phyloP scores from a whole-genome alignment of 2,797 vertebrate genomes.

The Champsocephalus gunnari region DNA sequence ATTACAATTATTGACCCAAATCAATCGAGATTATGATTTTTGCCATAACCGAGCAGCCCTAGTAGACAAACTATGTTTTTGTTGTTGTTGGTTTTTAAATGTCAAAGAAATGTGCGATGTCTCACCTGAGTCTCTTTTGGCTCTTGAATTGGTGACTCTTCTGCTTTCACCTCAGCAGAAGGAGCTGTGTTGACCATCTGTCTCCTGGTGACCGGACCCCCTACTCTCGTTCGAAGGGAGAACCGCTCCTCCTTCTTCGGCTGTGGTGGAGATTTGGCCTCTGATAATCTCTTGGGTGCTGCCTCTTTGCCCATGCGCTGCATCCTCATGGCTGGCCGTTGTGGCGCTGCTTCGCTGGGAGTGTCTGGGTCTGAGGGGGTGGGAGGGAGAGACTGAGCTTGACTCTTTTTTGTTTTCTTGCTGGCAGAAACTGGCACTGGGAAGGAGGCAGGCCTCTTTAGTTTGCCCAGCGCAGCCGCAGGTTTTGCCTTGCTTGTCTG shows the following conservation, averaged over 20 bases:
- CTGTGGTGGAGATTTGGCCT: constrained; percentile 78
- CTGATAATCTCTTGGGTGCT: constrained; percentile 84
- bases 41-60: too few relatives aligned
- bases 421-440: constrained; percentile 55
- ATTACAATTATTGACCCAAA: too few relatives aligned
- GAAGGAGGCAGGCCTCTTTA: constrained; percentile 77
- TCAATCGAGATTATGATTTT: too few relatives aligned
- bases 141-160: constrained; percentile 87
- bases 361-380: constrained; percentile 70
- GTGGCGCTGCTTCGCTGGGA: constrained; percentile 77
- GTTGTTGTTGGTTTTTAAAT: too few relatives aligned
- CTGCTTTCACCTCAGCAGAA: constrained; percentile 85
- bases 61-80: neutral
- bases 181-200: constrained; percentile 87
- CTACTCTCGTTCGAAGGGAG: constrained; percentile 85
- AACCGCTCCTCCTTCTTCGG: constrained; percentile 91
- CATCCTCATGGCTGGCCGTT: constrained; percentile 83
- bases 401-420: constrained; percentile 85
- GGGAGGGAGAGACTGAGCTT: constrained; percentile 67
- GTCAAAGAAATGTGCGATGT: neutral
- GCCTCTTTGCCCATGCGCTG: constrained; percentile 83
- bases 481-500: constrained; percentile 81
- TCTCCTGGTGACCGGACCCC: constrained; percentile 94
- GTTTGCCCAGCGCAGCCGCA: constrained; percentile 66
- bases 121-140: constrained; percentile 90